Evolutionary conservation across 2,888 invertebrate species (phyloP), one percentile per base, ranked within the genome.

Genomic region (Hermodice carunculata): DNA sequence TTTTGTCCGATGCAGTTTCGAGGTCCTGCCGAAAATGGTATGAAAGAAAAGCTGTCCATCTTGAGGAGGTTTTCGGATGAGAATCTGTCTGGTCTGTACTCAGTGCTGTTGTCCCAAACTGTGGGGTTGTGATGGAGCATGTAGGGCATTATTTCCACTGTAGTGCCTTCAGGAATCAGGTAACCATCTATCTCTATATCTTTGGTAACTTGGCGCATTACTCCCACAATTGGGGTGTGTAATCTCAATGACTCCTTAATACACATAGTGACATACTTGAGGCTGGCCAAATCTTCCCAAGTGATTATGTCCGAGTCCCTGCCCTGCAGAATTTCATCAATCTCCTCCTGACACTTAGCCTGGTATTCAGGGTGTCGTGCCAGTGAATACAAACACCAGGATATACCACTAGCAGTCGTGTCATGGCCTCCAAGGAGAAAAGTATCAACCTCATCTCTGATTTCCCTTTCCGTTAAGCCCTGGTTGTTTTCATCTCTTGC

Each of bases 21-120:
- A 26, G 78, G 73, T 14, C 80, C 78, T 6, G 78, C 78, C 14
- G 77, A 76, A 46, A 78, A 78, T 8, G 78, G 78, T 2, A 78
- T 64, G 59, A 64, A 78, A 4, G 57, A 42, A 62, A 64, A 76
- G 6, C 74, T 64, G 56, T 78, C 73, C 40, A 67, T 66, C 11
- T 69, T 68, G 6, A 69, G 71, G 2, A 65, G 59, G 61, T 76
- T 74, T 48, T 76, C 76, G 3, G 66, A 67, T 19, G 59, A 61
- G 65, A 78, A 78, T 61, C 78, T 65, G 14, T 76, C 8, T 14
- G 24, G 24, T 44, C 8, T 24, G 5, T 49, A 49, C 49, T 4
- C 17, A 17, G 24, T 49, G 49, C n/a, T n/a, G n/a, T 79, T 67
- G 26, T 70, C 66, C 79, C 80, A 80, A n/a, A 78, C 66, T 2